Evolutionary conservation across 1,140 invertebrate genomes (phyloP), one percentile per base, ranked within the genome.

Genomic region (Drosophila parvula): DNA sequence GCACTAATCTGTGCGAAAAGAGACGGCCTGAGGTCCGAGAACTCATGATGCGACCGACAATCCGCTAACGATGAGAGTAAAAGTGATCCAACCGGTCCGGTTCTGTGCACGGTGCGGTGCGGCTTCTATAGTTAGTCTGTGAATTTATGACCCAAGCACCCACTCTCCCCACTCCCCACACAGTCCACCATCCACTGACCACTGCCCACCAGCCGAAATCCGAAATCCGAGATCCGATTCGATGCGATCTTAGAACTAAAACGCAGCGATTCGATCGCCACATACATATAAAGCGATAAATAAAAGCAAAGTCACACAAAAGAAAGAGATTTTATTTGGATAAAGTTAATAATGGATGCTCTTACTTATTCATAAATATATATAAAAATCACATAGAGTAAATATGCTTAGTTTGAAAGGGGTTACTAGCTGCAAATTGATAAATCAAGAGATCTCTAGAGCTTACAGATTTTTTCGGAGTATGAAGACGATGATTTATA

Each of bases 71-170:
- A 89, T 89, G 84, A 89, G 84, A 89, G 84, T 89, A 89, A 89
- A 89, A 89, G 84, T 89, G 84, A 89, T 84, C 48, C 45, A 84
- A 90, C 84, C 84, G 85, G 83, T 86, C 74, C 64, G 38, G 41
- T 43, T 60, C 59, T 14, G 60, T 69, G 48, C 56, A 60, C 61
- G 12, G 50, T 36, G 50, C 47, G 32, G 57, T 61, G 78, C 76
- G 48, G 68, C 81, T 88, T 86, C 80, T 88, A 88, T 88, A 89
- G 84, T 89, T 89, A 88, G 70, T 64, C 61, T 70, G 47, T 64
- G 45, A 83, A 89, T 83, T 88, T 88, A 88, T 83, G 83, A 80
- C 50, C 71, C 78, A 40, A 58, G 61, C 69, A 63, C 38, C 73
- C 51, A 65, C 60, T 64, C 60, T 64, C 43, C 73, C 60, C 60